Evolutionary conservation across 2,888 invertebrate genomes (phyloP).

Genomic region (Nowickia ferox): DNA sequence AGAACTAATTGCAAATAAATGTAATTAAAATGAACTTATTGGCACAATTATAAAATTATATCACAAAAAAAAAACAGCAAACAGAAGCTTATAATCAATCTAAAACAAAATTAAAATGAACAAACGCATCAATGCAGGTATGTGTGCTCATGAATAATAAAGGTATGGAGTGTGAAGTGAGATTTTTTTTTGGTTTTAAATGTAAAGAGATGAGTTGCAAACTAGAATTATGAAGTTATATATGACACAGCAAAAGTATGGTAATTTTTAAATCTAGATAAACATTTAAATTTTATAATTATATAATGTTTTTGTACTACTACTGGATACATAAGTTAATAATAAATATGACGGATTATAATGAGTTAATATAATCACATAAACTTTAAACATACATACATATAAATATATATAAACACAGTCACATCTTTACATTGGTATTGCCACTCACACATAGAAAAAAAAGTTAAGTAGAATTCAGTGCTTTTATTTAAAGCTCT

Average conservation of each 20-base stretch:
- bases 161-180: constrained; percentile 3
- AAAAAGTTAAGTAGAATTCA: not conserved
- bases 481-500: not conserved
- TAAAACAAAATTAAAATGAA: constrained; percentile 34
- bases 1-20: constrained; percentile 50
- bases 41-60: constrained; percentile 60
- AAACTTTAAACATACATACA: not conserved
- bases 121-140: not conserved
- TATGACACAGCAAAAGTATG: constrained; percentile 5
- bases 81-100: constrained; percentile 37
- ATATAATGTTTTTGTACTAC: not conserved
- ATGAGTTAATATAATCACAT: constrained; percentile 7
- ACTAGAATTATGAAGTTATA: constrained; percentile 40
- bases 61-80: not conserved
- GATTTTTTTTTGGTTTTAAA: not conserved
- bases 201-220: constrained; percentile 42
- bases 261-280: not conserved
- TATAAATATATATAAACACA: not conserved
- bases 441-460: not conserved
- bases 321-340: constrained; percentile 14
- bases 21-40: constrained; percentile 49
- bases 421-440: not conserved
- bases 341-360: not conserved
- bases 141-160: constrained; percentile 5
- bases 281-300: constrained; percentile 14